Percentiles rank a stretch among this genome's conserved stretches.
Evolutionary conservation across 2,797 vertebrate species (phyloP).

Genomic region (Galaxias olidus): DNA sequence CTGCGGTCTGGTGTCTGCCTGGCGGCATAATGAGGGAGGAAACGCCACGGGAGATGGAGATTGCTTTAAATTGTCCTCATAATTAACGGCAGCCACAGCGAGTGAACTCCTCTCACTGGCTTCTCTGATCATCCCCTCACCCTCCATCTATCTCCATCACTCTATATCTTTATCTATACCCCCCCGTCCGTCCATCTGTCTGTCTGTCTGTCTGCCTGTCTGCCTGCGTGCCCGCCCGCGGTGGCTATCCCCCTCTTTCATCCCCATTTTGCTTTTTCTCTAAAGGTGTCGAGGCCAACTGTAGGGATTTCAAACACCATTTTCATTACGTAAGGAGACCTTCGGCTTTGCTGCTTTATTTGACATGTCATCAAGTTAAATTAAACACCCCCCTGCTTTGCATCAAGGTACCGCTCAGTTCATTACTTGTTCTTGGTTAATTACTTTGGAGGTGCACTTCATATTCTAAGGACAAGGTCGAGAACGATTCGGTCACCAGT

Average conservation of each 20-base stretch:
- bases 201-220: slow-evolving; percentile 27
- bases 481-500: too few relatives aligned
- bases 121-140: slow-evolving; percentile 31
- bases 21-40: slow-evolving; percentile 17
- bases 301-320: slow-evolving; percentile 14
- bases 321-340: slow-evolving; percentile 22
- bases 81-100: slow-evolving; percentile 55
- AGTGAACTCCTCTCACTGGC: slow-evolving; percentile 20
- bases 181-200: slow-evolving; percentile 21
- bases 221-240: too few relatives aligned
- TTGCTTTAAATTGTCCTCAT: slow-evolving; percentile 52
- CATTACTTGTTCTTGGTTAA: slow-evolving; percentile 19
- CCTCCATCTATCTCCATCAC: not conserved
- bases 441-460: slow-evolving; percentile 18
- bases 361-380: slow-evolving; percentile 36
- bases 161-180: slow-evolving; percentile 29
- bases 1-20: too few relatives aligned
- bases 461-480: not conserved
- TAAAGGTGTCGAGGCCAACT: slow-evolving; percentile 13
- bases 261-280: not conserved
- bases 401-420: not conserved
- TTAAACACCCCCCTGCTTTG: slow-evolving; percentile 7
- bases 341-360: slow-evolving; percentile 23
- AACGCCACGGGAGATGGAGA: slow-evolving; percentile 39
- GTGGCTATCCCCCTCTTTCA: not conserved